Conservation (phyloP, 1,140 invertebrate species). For the Lepidurus apus region DNA sequence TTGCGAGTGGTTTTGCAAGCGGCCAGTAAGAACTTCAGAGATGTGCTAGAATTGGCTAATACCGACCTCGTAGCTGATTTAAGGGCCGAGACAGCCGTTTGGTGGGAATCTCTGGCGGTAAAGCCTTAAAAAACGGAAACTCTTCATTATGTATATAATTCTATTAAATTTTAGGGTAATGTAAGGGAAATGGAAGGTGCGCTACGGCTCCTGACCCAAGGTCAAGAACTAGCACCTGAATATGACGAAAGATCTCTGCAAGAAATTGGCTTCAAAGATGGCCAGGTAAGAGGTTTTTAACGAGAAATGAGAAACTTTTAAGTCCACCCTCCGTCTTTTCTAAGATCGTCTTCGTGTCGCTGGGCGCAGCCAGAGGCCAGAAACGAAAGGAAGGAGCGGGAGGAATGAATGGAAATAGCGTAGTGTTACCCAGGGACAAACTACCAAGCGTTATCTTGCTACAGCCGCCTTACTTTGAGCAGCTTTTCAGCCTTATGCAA, state of each 20-base stretch:
- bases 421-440: slow-evolving; percentile 61
- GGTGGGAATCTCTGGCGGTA: slow-evolving; percentile 64
- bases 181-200: slow-evolving; percentile 63
- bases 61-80: slow-evolving; percentile 83
- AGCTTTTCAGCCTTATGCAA: slow-evolving; percentile 82
- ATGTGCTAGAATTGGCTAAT: slow-evolving; percentile 64
- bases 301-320: too few species aligned
- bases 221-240: slow-evolving; percentile 87
- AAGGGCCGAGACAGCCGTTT: slow-evolving; percentile 85
- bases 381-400: slow-evolving; percentile 46
- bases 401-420: background rate
- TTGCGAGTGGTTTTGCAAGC: slow-evolving; percentile 76
- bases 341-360: slow-evolving; percentile 80
- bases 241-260: slow-evolving; percentile 83
- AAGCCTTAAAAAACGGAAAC: slow-evolving; percentile 26
- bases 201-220: slow-evolving; percentile 85
- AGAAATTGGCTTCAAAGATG: slow-evolving; percentile 86
- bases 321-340: slow-evolving; percentile 33
- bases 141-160: too few species aligned
- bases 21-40: slow-evolving; percentile 73
- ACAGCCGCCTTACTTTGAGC: slow-evolving; percentile 79
- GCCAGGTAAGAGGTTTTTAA: slow-evolving; percentile 53
- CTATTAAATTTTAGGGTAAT: background rate
- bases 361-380: slow-evolving; percentile 70
- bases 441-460: slow-evolving; percentile 78